A percentile compares a stretch with the other conserved stretches of the same genome.
These are phyloP conservation scores for Toxotes lorentzi DNA, from an alignment of 2,797 vertebrate genomes.

Conservation along the genomic window DNA sequence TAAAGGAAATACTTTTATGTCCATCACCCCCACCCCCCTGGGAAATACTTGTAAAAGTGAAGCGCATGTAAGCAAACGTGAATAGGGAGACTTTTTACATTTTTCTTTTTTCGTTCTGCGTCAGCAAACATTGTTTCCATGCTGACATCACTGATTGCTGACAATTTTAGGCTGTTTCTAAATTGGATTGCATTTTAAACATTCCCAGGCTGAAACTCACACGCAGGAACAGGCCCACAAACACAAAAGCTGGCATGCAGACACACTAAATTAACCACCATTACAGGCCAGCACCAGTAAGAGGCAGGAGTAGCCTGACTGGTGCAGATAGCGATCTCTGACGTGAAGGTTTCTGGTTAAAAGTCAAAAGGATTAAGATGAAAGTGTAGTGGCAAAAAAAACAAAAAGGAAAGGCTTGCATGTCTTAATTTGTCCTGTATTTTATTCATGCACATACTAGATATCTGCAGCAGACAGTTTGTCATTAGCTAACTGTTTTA, in stretches of 20 bases:
- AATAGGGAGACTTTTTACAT: slow-evolving; percentile 2
- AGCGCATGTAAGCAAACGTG: slow-evolving; percentile 1
- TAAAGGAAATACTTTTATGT: not conserved
- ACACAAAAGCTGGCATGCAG: slow-evolving; percentile 17
- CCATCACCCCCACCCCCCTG: not conserved
- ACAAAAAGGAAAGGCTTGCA: not conserved
- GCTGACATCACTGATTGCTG: slow-evolving; percentile 40
- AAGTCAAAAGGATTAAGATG: slow-evolving; percentile 10
- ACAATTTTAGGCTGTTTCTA: slow-evolving; percentile 47
- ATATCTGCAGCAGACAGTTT: slow-evolving; percentile 1
- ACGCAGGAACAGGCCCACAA: not conserved
- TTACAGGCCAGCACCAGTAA: slow-evolving; percentile 11
- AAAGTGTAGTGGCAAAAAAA: not conserved
- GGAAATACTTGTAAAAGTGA: not conserved
- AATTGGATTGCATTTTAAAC: slow-evolving; percentile 43
- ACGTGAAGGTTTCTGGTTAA: slow-evolving; percentile 2
- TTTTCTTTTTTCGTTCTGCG: slow-evolving; percentile 5
- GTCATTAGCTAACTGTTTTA: not conserved
- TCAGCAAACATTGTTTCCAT: slow-evolving; percentile 56
- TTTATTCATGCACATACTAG: not conserved
- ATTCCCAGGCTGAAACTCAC: slow-evolving; percentile 10
- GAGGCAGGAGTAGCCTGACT: not conserved
- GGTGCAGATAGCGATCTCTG: slow-evolving; percentile 26
- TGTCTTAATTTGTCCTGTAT: not conserved
- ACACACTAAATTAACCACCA: slow-evolving; percentile 19